Evolutionary conservation across 2,888 invertebrate genomes (phyloP), one percentile per base, ranked within the genome.

Genomic region (Cyaniris semiargus): DNA sequence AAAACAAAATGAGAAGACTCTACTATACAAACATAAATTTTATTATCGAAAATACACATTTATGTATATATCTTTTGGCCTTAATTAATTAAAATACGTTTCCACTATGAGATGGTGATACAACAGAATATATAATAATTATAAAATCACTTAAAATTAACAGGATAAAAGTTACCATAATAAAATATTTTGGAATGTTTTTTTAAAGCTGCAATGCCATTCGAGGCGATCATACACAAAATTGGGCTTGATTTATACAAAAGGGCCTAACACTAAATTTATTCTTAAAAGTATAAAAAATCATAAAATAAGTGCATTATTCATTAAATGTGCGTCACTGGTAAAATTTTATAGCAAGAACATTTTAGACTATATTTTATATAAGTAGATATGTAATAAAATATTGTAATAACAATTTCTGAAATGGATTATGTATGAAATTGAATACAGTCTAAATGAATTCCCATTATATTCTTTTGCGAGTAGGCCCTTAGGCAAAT

Each of bases 31-130:
- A 92, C 89, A 90, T 92, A 91, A 86, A 88, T 89, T 92, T 92
- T 92, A 92, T 92, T 90, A 89, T 86, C 82, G 84, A 90, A 92
- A 93, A 92, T 93, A 93, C 92, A 93, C 91, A 91, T 87, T 89
- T 87, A 90, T 92, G 92, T 93, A 92, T 93, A 66, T 66, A 92
- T 92, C 89, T 90, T 93, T 93, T 92, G 92, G 92, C 92, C 92
- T 90, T 92, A 92, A 83, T 72, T 72, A 72, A 87, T 86, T 90
- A 90, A 89, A 90, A 93, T 92, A 91, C 92, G 91, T 91, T 86
- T 88, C 88, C 87, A 89, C 90, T 90, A 89, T 86, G 87, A 87
- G 86, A 91, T 87, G 88, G 87, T 86, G 85, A 89, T 93, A 93
- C 93, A 93, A 93, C 93, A 93, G 91, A 83, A 83, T 83, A 83